phyloP scores from a whole-genome alignment of 2,113 vertebrate genomes.

The Macaca nemestrina region DNA sequence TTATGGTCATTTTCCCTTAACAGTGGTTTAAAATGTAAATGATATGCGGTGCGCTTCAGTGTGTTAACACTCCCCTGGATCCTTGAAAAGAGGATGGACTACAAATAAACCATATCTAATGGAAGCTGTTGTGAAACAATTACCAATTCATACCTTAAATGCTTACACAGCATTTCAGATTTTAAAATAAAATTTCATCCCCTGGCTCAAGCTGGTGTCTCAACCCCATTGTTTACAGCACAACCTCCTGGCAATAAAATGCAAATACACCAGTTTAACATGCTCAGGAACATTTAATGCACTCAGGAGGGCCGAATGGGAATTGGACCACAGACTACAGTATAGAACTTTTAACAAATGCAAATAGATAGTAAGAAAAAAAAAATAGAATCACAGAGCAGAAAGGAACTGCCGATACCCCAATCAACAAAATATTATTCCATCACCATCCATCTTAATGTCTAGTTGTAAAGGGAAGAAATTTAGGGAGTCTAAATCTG shows the following conservation, averaged over 20 bases:
- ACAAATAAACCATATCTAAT: constrained; percentile 73
- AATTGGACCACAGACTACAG: background rate
- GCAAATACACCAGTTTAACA: constrained; percentile 54
- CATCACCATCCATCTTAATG: background rate
- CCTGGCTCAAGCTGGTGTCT: background rate
- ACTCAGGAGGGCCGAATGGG: background rate
- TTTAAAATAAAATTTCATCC: constrained; percentile 73
- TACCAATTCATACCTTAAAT: constrained; percentile 51
- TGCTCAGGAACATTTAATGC: background rate
- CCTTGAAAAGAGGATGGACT: constrained; percentile 55
- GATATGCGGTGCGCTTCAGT: constrained; percentile 2
- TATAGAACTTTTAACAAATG: background rate
- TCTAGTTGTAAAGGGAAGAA: background rate
- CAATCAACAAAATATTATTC: background rate
- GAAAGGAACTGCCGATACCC: background rate
- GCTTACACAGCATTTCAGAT: constrained; percentile 78
- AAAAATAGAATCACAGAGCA: background rate
- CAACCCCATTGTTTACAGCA: constrained; percentile 61
- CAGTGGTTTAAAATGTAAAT: constrained; percentile 65
- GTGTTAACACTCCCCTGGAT: constrained; percentile 16
- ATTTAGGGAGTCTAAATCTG: background rate
- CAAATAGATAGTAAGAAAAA: background rate
- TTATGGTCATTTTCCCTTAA: constrained; percentile 27
- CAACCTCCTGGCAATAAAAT: constrained; percentile 65
- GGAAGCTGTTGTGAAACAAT: constrained; percentile 64